Conservation (phyloP, 2,797 vertebrate species). For the Morelia viridis region DNA sequence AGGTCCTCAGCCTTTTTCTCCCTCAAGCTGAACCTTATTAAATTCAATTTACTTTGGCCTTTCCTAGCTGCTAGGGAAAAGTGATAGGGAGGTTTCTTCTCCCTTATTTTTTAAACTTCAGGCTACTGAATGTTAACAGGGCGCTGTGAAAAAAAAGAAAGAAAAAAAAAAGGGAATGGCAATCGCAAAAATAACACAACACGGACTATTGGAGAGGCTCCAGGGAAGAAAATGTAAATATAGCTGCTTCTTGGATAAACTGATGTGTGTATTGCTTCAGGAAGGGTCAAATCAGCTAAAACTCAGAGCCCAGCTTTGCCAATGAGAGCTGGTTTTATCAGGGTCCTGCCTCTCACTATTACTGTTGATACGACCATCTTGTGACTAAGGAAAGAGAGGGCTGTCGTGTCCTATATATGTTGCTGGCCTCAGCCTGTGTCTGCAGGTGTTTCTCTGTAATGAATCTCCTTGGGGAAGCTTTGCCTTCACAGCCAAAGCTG, state of each 20-base stretch:
- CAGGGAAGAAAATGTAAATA: conserved; percentile 40
- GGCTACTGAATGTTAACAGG: conserved; percentile 56
- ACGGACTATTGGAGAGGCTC: conserved; percentile 13
- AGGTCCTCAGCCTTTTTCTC: conserved; percentile 42
- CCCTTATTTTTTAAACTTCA: conserved; percentile 20
- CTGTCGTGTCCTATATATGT: conserved; percentile 81
- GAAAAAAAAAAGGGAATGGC: not conserved
- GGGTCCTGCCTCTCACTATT: conserved; percentile 77
- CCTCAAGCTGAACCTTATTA: conserved; percentile 54
- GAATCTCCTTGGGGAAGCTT: conserved; percentile 79
- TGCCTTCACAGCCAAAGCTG: conserved; percentile 77
- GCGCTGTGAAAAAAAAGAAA: conserved; percentile 40
- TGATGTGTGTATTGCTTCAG: conserved; percentile 56
- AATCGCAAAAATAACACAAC: too few species aligned
- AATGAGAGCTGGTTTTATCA: conserved; percentile 71
- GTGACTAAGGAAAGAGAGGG: conserved; percentile 69
- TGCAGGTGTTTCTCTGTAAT: conserved; percentile 84
- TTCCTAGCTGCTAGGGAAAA: conserved; percentile 57
- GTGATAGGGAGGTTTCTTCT: conserved; percentile 48
- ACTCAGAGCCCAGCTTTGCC: conserved; percentile 65
- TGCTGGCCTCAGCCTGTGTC: conserved; percentile 74
- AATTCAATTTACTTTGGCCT: conserved; percentile 65
- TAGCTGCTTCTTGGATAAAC: conserved; percentile 49
- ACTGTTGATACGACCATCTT: conserved; percentile 65
- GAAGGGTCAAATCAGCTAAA: conserved; percentile 61